These are phyloP conservation scores for Indri indri DNA, from an alignment of 2,113 vertebrate genomes.

Conservation along the genomic window DNA sequence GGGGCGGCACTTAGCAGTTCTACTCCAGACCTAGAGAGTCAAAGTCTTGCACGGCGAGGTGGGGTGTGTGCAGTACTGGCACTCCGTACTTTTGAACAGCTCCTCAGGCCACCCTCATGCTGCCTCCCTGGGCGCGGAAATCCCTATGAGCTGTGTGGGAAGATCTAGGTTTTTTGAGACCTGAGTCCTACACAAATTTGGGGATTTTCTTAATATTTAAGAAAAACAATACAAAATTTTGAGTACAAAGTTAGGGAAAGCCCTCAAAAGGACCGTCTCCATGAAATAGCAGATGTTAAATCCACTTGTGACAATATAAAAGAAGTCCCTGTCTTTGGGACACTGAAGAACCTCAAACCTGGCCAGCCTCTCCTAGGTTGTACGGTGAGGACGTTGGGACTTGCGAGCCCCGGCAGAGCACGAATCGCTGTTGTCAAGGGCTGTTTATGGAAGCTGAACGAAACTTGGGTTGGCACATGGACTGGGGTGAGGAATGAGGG, in stretches of 20 bases:
- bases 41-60: accelerated
- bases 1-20: accelerated
- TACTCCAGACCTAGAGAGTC: not conserved
- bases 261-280: not conserved
- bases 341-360: not conserved
- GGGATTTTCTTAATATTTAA: not conserved
- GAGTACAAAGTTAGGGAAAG: too few relatives aligned
- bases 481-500: accelerated
- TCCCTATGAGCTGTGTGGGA: too few relatives aligned
- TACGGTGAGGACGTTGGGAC: not conserved
- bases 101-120: not conserved
- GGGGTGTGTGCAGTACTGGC: accelerated
- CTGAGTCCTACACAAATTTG: not conserved
- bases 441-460: not conserved
- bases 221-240: not conserved
- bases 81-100: not conserved
- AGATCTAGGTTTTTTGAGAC: not conserved
- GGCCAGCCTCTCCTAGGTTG: not conserved
- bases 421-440: not conserved
- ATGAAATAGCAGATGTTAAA: not conserved
- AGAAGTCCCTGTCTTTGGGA: too few relatives aligned
- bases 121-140: too few relatives aligned
- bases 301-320: not conserved
- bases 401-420: not conserved
- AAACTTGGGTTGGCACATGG: not conserved